phyloP scores from a whole-genome alignment of 2,797 vertebrate genomes.

The Scolopax bukidnonensis region DNA sequence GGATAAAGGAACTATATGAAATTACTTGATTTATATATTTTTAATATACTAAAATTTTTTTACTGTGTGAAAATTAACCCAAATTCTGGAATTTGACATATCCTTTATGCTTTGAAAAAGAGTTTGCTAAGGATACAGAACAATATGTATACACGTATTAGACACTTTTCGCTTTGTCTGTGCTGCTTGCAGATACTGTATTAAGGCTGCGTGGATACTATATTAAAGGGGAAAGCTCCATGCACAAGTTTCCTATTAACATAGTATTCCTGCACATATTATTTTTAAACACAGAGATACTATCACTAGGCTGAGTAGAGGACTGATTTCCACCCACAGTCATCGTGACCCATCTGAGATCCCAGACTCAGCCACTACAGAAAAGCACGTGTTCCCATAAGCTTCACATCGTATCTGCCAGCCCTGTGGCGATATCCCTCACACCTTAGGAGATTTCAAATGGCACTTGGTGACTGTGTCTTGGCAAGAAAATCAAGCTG shows the following conservation, averaged over 20 bases:
- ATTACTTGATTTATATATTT: neutral
- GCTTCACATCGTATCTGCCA: neutral
- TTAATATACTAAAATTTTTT: neutral
- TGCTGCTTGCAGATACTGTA: neutral
- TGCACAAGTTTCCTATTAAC: neutral
- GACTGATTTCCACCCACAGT: neutral
- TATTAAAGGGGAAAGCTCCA: neutral
- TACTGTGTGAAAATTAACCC: neutral
- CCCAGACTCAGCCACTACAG: neutral
- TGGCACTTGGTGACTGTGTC: neutral
- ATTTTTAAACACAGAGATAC: neutral
- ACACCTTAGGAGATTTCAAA: neutral
- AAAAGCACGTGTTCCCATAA: neutral
- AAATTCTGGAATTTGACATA: neutral
- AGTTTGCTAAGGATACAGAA: neutral
- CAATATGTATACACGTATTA: neutral
- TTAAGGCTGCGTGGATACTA: neutral
- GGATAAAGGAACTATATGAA: neutral
- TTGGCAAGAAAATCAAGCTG: neutral
- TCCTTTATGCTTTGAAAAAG: neutral
- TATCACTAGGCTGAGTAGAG: neutral
- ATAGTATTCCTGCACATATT: neutral
- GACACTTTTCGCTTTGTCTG: neutral
- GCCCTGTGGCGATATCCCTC: neutral
- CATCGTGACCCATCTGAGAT: neutral